Conservation (phyloP, 1,140 invertebrate genomes). For the Zaprionus gabonicus region DNA sequence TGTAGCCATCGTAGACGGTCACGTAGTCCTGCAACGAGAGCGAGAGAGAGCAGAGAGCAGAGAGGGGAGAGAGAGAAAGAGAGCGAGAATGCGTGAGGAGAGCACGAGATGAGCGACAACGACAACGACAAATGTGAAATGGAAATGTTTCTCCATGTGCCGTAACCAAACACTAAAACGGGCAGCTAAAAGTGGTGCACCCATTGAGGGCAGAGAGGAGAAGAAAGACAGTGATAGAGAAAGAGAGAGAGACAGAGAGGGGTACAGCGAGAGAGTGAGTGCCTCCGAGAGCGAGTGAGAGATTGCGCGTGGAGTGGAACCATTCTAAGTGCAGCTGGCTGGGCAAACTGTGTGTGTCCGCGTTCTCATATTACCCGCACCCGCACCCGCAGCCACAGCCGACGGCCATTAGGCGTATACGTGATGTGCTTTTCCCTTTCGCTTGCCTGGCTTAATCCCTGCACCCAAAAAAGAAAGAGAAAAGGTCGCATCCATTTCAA, state of each 20-base stretch:
- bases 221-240: slow-evolving; percentile 6
- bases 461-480: neutral
- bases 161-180: slow-evolving; percentile 29
- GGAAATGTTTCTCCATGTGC: slow-evolving; percentile 49
- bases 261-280: neutral
- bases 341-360: slow-evolving; percentile 38
- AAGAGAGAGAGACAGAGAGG: neutral
- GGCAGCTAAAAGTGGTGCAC: slow-evolving; percentile 12
- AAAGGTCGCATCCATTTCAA: neutral
- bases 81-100: slow-evolving; percentile 70
- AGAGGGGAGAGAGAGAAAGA: slow-evolving; percentile 6
- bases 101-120: slow-evolving; percentile 73
- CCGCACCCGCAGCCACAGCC: slow-evolving; percentile 16
- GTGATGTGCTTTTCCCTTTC: slow-evolving; percentile 53
- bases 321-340: slow-evolving; percentile 56
- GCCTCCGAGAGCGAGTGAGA: neutral
- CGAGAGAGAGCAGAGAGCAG: slow-evolving; percentile 8
- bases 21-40: slow-evolving; percentile 89
- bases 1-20: slow-evolving; percentile 95
- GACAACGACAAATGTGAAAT: slow-evolving; percentile 65
- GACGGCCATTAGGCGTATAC: slow-evolving; percentile 73
- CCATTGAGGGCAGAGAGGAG: neutral
- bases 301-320: slow-evolving; percentile 24
- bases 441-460: slow-evolving; percentile 11
- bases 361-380: slow-evolving; percentile 55